phyloP scores from a whole-genome alignment of 2,113 vertebrate species.

The Actenoides lindsayi region DNA sequence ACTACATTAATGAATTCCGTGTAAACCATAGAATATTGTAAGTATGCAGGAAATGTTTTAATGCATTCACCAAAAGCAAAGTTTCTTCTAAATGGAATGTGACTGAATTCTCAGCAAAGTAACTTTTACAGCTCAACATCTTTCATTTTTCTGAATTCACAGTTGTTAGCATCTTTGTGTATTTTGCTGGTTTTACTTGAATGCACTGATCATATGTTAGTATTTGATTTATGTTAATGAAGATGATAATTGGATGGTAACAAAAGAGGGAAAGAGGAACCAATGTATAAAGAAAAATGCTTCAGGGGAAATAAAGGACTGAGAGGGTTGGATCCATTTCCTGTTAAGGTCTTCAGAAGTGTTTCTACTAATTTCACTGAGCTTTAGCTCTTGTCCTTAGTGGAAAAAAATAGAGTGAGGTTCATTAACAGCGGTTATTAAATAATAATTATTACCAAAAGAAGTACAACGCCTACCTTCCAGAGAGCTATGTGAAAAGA shows the following conservation, averaged over 20 bases:
- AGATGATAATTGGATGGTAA: neutral
- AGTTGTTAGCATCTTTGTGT: neutral
- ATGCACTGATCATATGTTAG: neutral
- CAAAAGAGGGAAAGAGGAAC: neutral
- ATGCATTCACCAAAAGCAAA: neutral
- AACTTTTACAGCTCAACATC: neutral
- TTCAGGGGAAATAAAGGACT: neutral
- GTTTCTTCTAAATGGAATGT: neutral
- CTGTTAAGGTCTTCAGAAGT: neutral
- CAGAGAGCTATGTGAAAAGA: neutral
- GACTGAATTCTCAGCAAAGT: neutral
- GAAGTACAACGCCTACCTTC: neutral
- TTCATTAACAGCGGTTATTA: neutral
- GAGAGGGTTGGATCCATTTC: neutral
- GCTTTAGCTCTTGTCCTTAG: neutral
- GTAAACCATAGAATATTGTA: neutral
- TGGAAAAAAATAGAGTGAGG: neutral
- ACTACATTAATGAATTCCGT: neutral
- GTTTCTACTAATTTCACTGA: neutral
- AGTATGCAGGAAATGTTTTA: neutral
- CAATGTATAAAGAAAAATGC: neutral
- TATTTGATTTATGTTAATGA: slow-evolving; percentile 18
- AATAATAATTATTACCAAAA: neutral
- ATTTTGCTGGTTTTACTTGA: neutral
- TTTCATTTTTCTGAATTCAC: neutral